Percentiles rank a stretch among this genome's conserved stretches.
Evolutionary conservation across 2,888 invertebrate genomes (phyloP).

Genomic region (Thymelicus sylvestris): DNA sequence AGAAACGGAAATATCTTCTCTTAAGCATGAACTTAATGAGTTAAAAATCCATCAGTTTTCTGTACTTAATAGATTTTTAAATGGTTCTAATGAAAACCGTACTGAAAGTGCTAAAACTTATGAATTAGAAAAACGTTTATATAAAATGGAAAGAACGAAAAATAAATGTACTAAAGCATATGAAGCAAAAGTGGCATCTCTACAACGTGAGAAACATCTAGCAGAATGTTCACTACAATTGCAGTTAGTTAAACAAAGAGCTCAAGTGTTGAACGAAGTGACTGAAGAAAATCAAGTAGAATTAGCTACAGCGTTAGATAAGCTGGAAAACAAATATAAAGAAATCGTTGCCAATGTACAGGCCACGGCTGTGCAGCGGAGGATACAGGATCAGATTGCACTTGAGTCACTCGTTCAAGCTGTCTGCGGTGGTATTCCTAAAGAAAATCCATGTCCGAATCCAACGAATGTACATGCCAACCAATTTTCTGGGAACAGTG

Average conservation of each 20-base stretch:
- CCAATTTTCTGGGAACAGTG: conserved; percentile 52
- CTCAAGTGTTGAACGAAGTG: conserved; percentile 66
- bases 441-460: conserved; percentile 45
- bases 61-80: conserved; percentile 56
- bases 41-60: conserved; percentile 59
- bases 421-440: conserved; percentile 58
- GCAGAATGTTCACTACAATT: conserved; percentile 70
- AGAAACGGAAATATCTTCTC: conserved; percentile 58
- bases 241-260: conserved; percentile 68
- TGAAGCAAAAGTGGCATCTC: conserved; percentile 63
- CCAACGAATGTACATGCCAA: conserved; percentile 44
- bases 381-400: conserved; percentile 72
- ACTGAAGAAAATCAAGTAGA: conserved; percentile 67
- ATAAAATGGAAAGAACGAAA: conserved; percentile 67
- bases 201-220: conserved; percentile 71
- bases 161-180: conserved; percentile 59
- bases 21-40: conserved; percentile 59
- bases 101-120: conserved; percentile 52
- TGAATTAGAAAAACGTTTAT: conserved; percentile 67
- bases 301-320: conserved; percentile 61
- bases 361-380: conserved; percentile 72
- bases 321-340: conserved; percentile 74
- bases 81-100: conserved; percentile 54
- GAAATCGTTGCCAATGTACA: conserved; percentile 75
- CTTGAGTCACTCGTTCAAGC: conserved; percentile 70